Evolutionary conservation across 2,113 vertebrate species (phyloP), one percentile per base, ranked within the genome.

Genomic region (Gasterosteus aculeatus): DNA sequence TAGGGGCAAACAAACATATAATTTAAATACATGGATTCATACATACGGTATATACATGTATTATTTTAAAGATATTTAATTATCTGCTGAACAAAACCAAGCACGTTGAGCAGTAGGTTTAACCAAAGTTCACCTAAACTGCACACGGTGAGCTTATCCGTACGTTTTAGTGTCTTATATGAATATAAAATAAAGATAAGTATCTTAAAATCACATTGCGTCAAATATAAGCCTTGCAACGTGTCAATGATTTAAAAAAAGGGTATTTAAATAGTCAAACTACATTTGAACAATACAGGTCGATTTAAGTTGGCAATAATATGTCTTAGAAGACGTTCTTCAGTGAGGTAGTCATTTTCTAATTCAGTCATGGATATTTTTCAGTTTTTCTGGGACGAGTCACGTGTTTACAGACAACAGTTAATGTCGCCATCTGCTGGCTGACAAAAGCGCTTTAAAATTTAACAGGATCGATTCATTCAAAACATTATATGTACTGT

Each of bases 381-480:
- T 7, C 8, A 3, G 15, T 7, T 26, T 69, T 31, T 63, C 2
- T 18, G 2, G 10, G 16, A 7, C 15, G 11, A 11, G 4, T 33
- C 5, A 7, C 49, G 0, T 12, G 9, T 64, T 77, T 22, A 11
- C 19, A 60, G 10, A 26, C 19, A 5, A 63, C 31, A 42, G 26
- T 18, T 26, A 41, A 57, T 73, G 75, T 7, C 31, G 47, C 78
- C 60, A 54, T 18, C 85, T 85, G 41, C 53, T 70, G 83, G 54
- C 26, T 18, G 3, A 61, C 5, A 57, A 7, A 47, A 2, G 22
- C 3, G 41, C 33, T 6, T 47, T 14, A 49, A 19, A 64, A 26
- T 4, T n/a, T 51, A 33, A 9, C 3, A 26, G 4, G 5, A 33
- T 61, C 8, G 26, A 16, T 42, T 47, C 8, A 10, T 10, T 1